Evolutionary conservation across 2,888 invertebrate genomes (phyloP), one percentile per base, ranked within the genome.

Genomic region (Pristionchus arcanus): DNA sequence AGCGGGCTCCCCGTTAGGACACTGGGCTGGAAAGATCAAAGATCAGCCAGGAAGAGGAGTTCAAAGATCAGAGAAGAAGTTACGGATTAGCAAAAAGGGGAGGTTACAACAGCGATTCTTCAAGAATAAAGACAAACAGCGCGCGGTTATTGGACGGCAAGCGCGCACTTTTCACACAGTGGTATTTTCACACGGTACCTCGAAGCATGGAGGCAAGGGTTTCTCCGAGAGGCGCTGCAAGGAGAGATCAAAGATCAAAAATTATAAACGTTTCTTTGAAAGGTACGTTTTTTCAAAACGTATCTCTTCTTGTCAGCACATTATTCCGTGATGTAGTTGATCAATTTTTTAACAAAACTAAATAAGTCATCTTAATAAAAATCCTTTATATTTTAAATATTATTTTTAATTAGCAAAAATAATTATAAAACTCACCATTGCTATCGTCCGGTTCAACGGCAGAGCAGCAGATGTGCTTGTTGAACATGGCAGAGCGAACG

Each of bases 401-500:
- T 42, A 5, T 42, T 42, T 42, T 3, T 42, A 42, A 42, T 49
- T 49, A 49, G 11, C 42, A 49, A 49, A 49, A 7, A 49, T 49
- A 34, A 31, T 71, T 15, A 71, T 16, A 2, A 2, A 55, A 85
- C 89, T 55, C 15, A 89, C 89, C 9, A 59, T 89, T 89, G 11
- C 89, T 81, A 63, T 89, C 83, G 74, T 89, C 89, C n/a, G 81
- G 89, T 71, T 92, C 92, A 71, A 92, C 91, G 83, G 91, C 93
- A 16, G 94, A 94, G 90, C 94, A 94, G 90, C 94, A 94, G 85
- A 94, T 93, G 90, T 93, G 92, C 84, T 93, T 93, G 90, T 92
- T 94, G 91, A 94, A 91, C 91, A 91, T 92, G 66, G 94, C 91
- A n/a, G 93, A 93, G 63, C 92, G 93, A 42, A 92, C 92, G 90